Evolutionary conservation across 2,113 vertebrate genomes (phyloP).

Genomic region (Ia io): DNA sequence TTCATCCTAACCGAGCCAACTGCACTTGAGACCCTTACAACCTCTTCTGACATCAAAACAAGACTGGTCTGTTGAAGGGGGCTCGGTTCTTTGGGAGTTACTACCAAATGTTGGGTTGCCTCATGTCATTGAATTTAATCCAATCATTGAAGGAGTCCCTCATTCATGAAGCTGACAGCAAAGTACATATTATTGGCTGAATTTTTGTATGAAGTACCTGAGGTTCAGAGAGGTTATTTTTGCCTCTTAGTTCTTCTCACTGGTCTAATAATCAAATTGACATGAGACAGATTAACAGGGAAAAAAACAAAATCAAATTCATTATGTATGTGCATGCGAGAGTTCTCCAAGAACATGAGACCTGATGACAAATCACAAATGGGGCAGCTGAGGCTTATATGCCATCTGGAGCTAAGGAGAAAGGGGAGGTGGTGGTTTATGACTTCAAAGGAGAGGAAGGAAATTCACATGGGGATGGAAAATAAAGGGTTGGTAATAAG

Average conservation of each 20-base stretch:
- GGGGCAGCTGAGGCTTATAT: not conserved
- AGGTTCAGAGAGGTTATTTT: not conserved
- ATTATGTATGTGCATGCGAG: not conserved
- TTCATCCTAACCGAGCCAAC: not conserved
- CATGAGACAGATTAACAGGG: not conserved
- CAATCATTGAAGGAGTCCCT: not conserved
- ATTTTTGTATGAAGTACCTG: not conserved
- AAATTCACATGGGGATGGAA: not conserved
- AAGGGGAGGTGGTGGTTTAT: not conserved
- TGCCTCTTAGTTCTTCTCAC: not conserved
- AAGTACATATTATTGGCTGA: not conserved
- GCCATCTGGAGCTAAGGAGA: not conserved
- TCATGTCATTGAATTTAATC: constrained; percentile 25
- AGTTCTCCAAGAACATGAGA: not conserved
- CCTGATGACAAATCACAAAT: not conserved
- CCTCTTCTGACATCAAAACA: not conserved
- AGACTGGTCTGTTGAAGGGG: not conserved
- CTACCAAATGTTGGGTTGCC: not conserved
- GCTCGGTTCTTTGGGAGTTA: not conserved
- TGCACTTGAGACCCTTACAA: not conserved
- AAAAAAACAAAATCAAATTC: not conserved
- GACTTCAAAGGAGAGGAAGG: not conserved
- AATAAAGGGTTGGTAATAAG: not conserved
- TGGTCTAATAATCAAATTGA: not conserved
- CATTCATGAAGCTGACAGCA: constrained; percentile 3